These are phyloP conservation scores for Saguinus imperator DNA, from an alignment of 2,113 vertebrate genomes.

Conservation along the genomic window DNA sequence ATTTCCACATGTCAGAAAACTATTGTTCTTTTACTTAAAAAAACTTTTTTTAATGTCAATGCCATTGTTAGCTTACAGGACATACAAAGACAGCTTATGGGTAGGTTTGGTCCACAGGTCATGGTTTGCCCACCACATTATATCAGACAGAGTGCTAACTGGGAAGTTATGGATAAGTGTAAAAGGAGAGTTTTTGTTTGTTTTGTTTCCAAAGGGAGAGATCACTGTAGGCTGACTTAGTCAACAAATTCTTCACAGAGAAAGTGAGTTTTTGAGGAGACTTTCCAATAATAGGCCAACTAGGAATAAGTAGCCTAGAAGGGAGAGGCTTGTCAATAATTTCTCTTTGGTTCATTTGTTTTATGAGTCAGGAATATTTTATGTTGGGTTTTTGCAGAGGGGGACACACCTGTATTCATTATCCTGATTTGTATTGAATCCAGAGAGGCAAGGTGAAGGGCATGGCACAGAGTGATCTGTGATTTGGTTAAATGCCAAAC, in stretches of 20 bases:
- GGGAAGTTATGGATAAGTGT: not conserved
- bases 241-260: not conserved
- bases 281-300: not conserved
- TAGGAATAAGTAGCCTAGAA: not conserved
- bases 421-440: conserved; percentile 17
- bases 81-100: not conserved
- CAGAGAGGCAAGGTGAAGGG: not conserved
- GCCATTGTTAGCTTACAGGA: not conserved
- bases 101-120: not conserved
- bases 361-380: conserved; percentile 2
- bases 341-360: not conserved
- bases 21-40: not conserved
- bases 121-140: not conserved
- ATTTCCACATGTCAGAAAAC: conserved; percentile 3
- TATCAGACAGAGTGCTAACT: not conserved
- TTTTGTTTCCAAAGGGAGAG: not conserved
- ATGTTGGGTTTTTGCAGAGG: not conserved
- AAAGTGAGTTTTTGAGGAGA: not conserved
- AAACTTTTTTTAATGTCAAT: not conserved
- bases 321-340: not conserved
- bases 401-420: not conserved
- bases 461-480: not conserved
- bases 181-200: not conserved
- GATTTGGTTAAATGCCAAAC: conserved; percentile 23
- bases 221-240: not conserved